Evolutionary conservation across 2,113 vertebrate species (phyloP).

Genomic region (Paramormyrops kingsleyae): DNA sequence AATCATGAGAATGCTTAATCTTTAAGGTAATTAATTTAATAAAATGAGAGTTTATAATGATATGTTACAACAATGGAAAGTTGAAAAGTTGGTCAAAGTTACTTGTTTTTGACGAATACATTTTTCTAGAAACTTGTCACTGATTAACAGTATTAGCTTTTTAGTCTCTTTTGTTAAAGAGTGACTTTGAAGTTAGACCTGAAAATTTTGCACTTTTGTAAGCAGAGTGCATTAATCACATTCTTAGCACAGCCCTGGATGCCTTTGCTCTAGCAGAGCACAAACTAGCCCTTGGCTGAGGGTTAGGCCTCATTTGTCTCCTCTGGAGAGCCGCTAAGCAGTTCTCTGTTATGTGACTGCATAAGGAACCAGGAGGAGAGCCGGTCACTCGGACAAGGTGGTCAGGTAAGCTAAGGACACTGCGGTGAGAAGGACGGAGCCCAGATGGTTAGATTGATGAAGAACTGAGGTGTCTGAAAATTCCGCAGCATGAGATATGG

Average conservation of each 20-base stretch:
- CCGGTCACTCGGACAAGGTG: slow-evolving; percentile 14
- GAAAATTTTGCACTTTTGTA: slow-evolving; percentile 14
- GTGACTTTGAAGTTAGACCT: slow-evolving; percentile 10
- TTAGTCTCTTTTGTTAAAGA: slow-evolving; percentile 4
- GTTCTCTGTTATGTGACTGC: slow-evolving; percentile 24
- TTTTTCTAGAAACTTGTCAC: not conserved
- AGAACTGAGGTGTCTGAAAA: slow-evolving; percentile 13
- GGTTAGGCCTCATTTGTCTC: slow-evolving; percentile 57
- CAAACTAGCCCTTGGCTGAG: slow-evolving; percentile 47
- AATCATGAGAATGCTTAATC: not conserved
- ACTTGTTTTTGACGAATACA: not conserved
- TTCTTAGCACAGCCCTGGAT: slow-evolving; percentile 18
- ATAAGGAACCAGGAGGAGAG: not conserved
- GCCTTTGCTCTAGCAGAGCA: slow-evolving; percentile 49
- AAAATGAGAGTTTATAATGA: not conserved
- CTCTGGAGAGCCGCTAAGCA: slow-evolving; percentile 27
- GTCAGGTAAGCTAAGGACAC: slow-evolving; percentile 4
- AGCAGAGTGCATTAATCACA: slow-evolving; percentile 26
- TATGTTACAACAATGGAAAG: not conserved
- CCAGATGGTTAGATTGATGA: slow-evolving; percentile 19
- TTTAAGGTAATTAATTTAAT: not conserved
- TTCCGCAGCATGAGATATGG: not conserved
- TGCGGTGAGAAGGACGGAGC: not conserved
- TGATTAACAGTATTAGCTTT: not conserved
- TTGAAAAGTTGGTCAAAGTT: not conserved